Percentiles rank a stretch among this genome's conserved stretches.
phyloP scores from a whole-genome alignment of 2,797 vertebrate genomes.

The Champsocephalus esox region DNA sequence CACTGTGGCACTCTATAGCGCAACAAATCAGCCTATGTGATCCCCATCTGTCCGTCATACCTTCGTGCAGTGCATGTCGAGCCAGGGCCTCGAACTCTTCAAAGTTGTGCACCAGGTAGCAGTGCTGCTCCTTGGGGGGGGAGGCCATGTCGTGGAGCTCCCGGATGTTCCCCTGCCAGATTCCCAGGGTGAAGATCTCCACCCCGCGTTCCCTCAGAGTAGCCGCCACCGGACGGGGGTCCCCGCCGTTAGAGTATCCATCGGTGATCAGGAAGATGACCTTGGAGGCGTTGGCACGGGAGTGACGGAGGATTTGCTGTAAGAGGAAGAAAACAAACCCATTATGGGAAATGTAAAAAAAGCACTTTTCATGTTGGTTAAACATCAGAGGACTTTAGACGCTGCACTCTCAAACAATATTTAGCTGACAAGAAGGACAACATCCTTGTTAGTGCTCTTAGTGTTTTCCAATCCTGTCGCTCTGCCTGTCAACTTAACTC shows the following conservation, averaged over 20 bases:
- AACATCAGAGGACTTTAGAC: not conserved
- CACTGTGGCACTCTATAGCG: too few species aligned
- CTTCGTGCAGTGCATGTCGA: conserved; percentile 95
- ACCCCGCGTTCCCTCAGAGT: conserved; percentile 92
- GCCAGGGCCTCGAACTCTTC: conserved; percentile 96
- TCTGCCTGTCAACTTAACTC: conserved; percentile 52
- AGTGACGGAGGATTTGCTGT: conserved; percentile 96
- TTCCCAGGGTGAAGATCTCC: conserved; percentile 97
- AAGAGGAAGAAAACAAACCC: not conserved
- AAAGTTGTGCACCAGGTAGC: conserved; percentile 96
- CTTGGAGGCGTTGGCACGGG: conserved; percentile 91
- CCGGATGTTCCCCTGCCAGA: conserved; percentile 97
- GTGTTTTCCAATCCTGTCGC: conserved; percentile 16
- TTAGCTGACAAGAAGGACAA: conserved; percentile 10
- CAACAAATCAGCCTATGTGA: too few species aligned
- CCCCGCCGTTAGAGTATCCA: conserved; percentile 97
- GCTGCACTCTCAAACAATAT: not conserved
- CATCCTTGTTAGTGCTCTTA: conserved; percentile 16
- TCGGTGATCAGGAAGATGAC: conserved; percentile 98
- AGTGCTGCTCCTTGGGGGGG: conserved; percentile 95
- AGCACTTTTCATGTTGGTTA: not conserved
- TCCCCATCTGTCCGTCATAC: conserved; percentile 73
- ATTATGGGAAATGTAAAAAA: not conserved
- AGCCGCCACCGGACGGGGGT: conserved; percentile 93
- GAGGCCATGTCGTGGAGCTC: conserved; percentile 99